Conservation (phyloP, 2,888 invertebrate genomes). For the Ditylenchus weischeri region DNA sequence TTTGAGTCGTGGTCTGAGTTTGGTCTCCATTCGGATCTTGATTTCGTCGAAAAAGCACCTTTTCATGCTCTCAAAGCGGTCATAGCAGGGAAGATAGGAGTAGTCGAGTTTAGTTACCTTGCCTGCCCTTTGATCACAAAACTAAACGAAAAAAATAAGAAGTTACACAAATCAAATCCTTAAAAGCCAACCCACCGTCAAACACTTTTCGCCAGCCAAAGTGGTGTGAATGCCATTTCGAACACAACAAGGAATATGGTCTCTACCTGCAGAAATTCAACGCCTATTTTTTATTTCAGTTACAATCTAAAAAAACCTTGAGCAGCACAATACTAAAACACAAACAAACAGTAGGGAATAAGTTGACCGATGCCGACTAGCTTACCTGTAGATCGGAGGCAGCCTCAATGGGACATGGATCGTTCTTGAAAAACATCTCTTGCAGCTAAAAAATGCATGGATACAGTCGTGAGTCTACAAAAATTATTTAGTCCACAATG, state of each 20-base stretch:
- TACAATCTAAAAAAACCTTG: conserved; percentile 35
- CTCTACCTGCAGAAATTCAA: conserved; percentile 25
- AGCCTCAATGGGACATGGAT: conserved; percentile 54
- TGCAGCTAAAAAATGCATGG: conserved; percentile 46
- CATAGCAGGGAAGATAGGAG: conserved; percentile 50
- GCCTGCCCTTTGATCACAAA: conserved; percentile 53
- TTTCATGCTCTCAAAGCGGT: conserved; percentile 47
- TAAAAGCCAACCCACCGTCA: conserved; percentile 18
- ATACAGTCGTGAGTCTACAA: conserved; percentile 10
- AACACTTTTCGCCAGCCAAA: conserved; percentile 52
- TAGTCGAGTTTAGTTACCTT: conserved; percentile 51
- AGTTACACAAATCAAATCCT: no score
- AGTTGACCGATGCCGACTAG: conserved; percentile 31
- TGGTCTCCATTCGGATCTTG: conserved; percentile 45
- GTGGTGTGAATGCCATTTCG: conserved; percentile 54
- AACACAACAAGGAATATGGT: conserved; percentile 49
- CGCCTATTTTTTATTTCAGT: no score
- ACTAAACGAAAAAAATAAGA: conserved; percentile 12
- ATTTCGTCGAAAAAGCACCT: conserved; percentile 55
- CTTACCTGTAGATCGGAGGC: conserved; percentile 50
- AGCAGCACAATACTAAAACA: conserved; percentile 37
- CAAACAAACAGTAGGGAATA: background rate
- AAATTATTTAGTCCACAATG: background rate
- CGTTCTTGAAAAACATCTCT: conserved; percentile 57
- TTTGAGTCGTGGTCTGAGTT: conserved; percentile 23